Conservation (phyloP, 2,113 vertebrate species). For the Pristiophorus japonicus region DNA sequence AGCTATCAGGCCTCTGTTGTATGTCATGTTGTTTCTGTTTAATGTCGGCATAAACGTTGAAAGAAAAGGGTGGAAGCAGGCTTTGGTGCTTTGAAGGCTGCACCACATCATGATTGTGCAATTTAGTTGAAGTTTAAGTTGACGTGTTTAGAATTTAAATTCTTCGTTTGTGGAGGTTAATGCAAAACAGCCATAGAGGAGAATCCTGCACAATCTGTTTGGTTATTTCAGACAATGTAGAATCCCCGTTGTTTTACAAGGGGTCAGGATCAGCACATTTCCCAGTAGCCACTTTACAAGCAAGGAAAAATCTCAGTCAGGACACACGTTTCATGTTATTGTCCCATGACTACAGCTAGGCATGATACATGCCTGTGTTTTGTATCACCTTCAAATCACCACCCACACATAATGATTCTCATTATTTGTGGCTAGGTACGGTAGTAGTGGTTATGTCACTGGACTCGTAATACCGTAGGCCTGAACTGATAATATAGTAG, state of each 20-base stretch:
- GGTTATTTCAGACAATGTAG: not conserved
- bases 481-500: not conserved
- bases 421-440: not conserved
- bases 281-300: not conserved
- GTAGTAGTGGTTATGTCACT: not conserved
- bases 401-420: not conserved
- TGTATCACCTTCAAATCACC: not conserved
- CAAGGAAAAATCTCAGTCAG: not conserved
- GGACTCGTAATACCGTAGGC: not conserved
- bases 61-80: not conserved
- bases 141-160: constrained; percentile 20
- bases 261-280: not conserved
- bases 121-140: constrained; percentile 30
- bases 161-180: constrained; percentile 1
- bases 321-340: not conserved
- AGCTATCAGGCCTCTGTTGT: constrained; percentile 50
- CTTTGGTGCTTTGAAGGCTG: constrained; percentile 3
- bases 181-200: constrained; percentile 9
- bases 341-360: not conserved
- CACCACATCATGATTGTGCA: constrained; percentile 1
- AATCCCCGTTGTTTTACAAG: not conserved
- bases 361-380: not conserved
- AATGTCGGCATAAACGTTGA: constrained; percentile 56
- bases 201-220: not conserved
- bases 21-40: constrained; percentile 58